Percentiles rank a stretch among this genome's conserved stretches.
These are phyloP conservation scores for Squalus acanthias DNA, from an alignment of 2,797 vertebrate genomes.

Conservation along the genomic window DNA sequence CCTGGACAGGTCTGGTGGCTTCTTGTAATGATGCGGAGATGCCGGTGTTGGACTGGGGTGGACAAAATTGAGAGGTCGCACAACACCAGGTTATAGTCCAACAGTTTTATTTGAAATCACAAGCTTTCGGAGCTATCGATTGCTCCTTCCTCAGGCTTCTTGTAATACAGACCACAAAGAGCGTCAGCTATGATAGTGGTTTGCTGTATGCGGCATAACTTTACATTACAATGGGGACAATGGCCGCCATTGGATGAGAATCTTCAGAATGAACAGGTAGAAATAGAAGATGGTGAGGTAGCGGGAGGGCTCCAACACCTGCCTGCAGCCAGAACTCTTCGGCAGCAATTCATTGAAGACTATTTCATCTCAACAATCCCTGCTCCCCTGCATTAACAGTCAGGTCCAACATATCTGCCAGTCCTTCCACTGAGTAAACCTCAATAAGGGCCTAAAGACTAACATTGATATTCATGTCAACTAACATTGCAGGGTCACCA, in stretches of 20 bases:
- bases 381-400: not conserved
- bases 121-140: no score
- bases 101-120: no score
- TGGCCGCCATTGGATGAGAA: not conserved
- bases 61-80: no score
- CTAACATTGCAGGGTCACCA: no score
- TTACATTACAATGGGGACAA: not conserved
- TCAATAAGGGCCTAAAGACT: not conserved
- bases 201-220: not conserved
- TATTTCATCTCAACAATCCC: not conserved
- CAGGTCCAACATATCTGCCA: not conserved
- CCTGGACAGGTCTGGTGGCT: not conserved
- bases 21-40: no score
- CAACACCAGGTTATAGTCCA: no score
- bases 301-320: not conserved
- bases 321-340: not conserved
- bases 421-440: not conserved
- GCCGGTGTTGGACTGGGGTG: no score
- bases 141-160: no score
- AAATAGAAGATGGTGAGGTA: not conserved
- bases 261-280: not conserved
- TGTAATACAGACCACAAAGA: not conserved
- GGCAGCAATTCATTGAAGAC: not conserved
- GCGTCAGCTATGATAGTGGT: not conserved
- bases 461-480: not conserved